Conservation (phyloP, 2,113 vertebrate genomes). For the Agelaius phoeniceus region DNA sequence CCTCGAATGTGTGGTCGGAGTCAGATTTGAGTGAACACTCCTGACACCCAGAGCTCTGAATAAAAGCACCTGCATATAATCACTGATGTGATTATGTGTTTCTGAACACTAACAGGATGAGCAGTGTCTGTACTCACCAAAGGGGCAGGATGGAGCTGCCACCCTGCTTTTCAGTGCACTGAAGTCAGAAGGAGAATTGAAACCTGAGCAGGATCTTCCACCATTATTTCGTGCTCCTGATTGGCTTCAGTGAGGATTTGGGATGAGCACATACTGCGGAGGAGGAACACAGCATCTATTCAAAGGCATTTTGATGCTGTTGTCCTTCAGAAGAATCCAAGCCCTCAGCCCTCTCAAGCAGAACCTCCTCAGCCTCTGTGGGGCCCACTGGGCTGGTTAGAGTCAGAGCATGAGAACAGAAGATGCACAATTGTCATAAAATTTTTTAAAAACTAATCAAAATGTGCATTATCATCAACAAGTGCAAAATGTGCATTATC, state of each 20-base stretch:
- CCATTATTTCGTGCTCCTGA: background rate
- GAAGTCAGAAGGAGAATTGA: background rate
- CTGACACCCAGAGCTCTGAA: no score
- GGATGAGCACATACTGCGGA: background rate
- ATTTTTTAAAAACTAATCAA: accelerated
- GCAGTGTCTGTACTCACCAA: background rate
- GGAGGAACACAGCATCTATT: background rate
- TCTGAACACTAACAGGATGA: background rate
- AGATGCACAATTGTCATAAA: background rate
- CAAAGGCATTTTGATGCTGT: background rate
- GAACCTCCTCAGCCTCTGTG: background rate
- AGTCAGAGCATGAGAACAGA: background rate
- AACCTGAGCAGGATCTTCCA: background rate
- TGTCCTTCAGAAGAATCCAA: background rate
- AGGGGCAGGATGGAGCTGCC: background rate
- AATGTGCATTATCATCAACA: background rate
- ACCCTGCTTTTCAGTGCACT: background rate
- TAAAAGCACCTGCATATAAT: no score
- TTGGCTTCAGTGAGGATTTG: background rate
- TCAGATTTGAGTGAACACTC: no score
- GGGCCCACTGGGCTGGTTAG: background rate
- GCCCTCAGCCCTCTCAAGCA: background rate
- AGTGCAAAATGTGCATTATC: background rate
- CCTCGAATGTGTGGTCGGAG: no score
- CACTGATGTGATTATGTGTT: no score